Evolutionary conservation across 2,113 vertebrate species (phyloP), one percentile per base, ranked within the genome.

Genomic region (Boleophthalmus pectinirostris): DNA sequence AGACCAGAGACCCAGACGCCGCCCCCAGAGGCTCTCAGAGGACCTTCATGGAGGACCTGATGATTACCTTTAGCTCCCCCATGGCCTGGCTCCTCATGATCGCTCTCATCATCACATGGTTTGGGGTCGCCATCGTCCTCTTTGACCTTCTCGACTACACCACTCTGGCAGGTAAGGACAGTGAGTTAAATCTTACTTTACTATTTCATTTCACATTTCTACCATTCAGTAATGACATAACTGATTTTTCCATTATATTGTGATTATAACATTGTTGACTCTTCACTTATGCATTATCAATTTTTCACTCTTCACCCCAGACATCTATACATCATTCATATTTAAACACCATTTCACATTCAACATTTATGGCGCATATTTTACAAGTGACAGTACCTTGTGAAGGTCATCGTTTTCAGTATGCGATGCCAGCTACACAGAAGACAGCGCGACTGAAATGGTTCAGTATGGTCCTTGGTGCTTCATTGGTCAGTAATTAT

Each of bases 51-150:
- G 87, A 92, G 7, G 89, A 92, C 0, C 20, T 92, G 57, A 63
- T 89, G 0, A 9, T 88, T 69, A 92, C 91, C 63, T 92, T 92
- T 5, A 91, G 43, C 16, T 91, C 88, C 0, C 91, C 91, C 0
- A 87, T 89, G 91, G 91, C 89, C 24, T 92, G 91, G 91, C 82
- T 92, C 72, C 85, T 92, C 82, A 75, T 90, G 0, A 51, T 87
- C 67, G 91, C 91, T 16, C 83, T 92, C 77, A 13, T 92, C 85
- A 58, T 92, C 71, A 92, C 91, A 0, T 92, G 91, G 91, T 74
- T 80, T 0, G 91, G 73, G 18, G 91, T 92, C 0, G 89, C 88
- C 63, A 86, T 92, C 0, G 89, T 92, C 25, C 70, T 91, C 47
- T 89, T 92, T 21, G 91, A 92, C 47, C 82, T 92, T 46, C 88